phyloP scores from a whole-genome alignment of 2,888 invertebrate species.

The Acrobasis suavella region DNA sequence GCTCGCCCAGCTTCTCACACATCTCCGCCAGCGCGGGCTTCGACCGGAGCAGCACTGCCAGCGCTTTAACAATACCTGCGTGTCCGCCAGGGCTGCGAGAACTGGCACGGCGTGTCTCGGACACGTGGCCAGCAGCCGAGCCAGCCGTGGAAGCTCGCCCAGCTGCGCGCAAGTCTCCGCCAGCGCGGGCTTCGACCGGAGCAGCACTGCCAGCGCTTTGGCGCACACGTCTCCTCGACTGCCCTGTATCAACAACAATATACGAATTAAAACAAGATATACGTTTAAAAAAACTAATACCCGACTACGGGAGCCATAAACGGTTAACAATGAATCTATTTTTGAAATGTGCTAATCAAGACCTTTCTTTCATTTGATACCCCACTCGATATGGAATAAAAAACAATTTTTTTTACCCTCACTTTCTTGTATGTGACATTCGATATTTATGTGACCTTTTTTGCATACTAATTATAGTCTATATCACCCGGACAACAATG shows the following conservation, averaged over 20 bases:
- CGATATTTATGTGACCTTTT: too few species aligned
- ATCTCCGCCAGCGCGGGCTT: conserved; percentile 94
- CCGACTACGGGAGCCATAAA: too few species aligned
- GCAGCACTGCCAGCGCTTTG: conserved; percentile 90
- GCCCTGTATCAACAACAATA: conserved; percentile 68
- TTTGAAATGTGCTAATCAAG: too few species aligned
- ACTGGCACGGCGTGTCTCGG: conserved; percentile 93
- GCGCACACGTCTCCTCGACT: conserved; percentile 91
- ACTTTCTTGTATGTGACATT: too few species aligned
- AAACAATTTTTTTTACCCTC: too few species aligned
- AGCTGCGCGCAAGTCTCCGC: conserved; percentile 93
- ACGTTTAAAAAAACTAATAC: too few species aligned
- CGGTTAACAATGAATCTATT: too few species aligned
- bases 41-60: conserved; percentile 91
- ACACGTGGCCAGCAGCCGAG: conserved; percentile 87
- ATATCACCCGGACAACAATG: too few species aligned
- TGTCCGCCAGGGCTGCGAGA: conserved; percentile 92
- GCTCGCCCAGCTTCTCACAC: conserved; percentile 93
- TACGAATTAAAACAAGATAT: too few species aligned
- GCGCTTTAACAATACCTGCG: conserved; percentile 88
- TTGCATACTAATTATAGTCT: too few species aligned
- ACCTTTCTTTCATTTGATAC: too few species aligned
- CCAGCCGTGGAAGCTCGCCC: conserved; percentile 92
- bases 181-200: conserved; percentile 93
- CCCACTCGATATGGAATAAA: too few species aligned